phyloP scores from a whole-genome alignment of 2,113 vertebrate species.

The Macquaria ambigua region DNA sequence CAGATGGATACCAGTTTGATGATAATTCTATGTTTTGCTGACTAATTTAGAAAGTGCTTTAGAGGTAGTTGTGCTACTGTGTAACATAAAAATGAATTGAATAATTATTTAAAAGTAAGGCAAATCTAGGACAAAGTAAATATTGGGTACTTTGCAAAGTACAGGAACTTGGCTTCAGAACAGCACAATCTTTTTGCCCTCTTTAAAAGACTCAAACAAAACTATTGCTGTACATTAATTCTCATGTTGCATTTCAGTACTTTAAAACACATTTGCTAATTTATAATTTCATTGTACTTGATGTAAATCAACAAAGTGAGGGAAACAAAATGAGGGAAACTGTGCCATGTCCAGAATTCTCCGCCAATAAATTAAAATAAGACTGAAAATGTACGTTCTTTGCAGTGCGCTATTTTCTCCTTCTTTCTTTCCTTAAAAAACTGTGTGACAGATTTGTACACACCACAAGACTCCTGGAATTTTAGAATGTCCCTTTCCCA shows the following conservation, averaged over 20 bases:
- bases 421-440: constrained; percentile 4
- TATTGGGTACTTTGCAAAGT: background rate
- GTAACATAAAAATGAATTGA: background rate
- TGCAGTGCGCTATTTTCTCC: constrained; percentile 25
- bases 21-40: background rate
- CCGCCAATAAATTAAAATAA: background rate
- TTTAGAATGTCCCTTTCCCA: constrained; percentile 74
- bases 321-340: background rate
- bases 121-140: background rate
- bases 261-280: background rate
- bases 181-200: background rate
- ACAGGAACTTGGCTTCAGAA: background rate
- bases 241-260: background rate
- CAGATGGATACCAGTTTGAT: background rate
- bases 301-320: too few species aligned
- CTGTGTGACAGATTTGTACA: constrained; percentile 39
- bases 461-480: constrained; percentile 66
- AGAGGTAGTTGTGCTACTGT: too few species aligned
- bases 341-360: background rate
- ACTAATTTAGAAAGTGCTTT: background rate
- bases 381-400: constrained; percentile 28
- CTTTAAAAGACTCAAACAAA: constrained; percentile 6
- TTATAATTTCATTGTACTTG: background rate
- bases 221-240: background rate
- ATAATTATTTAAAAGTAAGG: background rate